phyloP scores from a whole-genome alignment of 2,797 vertebrate species.

The Acomys russatus region DNA sequence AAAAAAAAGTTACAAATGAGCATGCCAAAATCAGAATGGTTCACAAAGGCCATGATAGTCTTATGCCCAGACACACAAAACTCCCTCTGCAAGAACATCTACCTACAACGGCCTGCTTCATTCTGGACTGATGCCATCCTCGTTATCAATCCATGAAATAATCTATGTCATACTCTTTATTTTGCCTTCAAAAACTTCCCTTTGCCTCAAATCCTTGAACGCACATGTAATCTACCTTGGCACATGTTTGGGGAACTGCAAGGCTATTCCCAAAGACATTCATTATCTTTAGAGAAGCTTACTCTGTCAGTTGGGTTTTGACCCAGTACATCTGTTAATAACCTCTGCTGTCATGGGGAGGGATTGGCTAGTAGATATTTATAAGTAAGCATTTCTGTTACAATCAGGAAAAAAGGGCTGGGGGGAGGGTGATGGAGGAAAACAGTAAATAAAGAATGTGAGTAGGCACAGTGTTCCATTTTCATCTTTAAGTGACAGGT shows the following conservation, averaged over 20 bases:
- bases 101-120: not conserved
- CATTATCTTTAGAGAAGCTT: not conserved
- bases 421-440: not conserved
- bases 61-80: not conserved
- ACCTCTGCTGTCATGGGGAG: not conserved
- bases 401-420: not conserved
- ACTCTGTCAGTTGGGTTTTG: not conserved
- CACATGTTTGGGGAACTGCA: not conserved
- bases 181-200: not conserved
- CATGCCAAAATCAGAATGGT: not conserved
- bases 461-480: not conserved
- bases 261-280: not conserved
- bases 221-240: not conserved
- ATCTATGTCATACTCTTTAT: not conserved
- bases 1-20: not conserved
- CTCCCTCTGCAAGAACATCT: not conserved
- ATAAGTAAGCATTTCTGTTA: slow-evolving; percentile 30
- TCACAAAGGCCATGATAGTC: not conserved
- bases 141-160: not conserved
- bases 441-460: slow-evolving; percentile 14
- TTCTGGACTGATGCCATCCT: not conserved
- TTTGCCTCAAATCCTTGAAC: not conserved
- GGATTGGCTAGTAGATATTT: not conserved
- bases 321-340: not conserved
- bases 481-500: not conserved